These are phyloP conservation scores for Amphimedon queenslandica DNA, from an alignment of 37 sponge, comb jelly and placozoan species.

Conservation along the genomic window DNA sequence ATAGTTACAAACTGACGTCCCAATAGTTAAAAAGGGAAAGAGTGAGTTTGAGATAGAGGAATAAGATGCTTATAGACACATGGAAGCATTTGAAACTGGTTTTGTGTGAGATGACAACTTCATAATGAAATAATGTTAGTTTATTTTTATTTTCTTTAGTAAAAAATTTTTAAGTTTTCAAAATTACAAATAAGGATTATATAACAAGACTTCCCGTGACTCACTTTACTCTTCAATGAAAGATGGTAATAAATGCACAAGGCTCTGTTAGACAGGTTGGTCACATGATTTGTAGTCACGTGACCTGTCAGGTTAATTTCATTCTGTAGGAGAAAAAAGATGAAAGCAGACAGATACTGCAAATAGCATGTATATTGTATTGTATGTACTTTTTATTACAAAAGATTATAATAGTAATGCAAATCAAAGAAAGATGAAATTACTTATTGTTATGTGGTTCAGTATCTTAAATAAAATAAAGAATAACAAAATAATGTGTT, in stretches of 20 bases:
- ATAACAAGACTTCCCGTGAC: slow-evolving; percentile 10
- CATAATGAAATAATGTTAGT: not conserved
- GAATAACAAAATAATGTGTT: too few relatives aligned
- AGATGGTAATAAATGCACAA: slow-evolving; percentile 68
- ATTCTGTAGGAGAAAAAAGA: slow-evolving; percentile 51
- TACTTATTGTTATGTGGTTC: too few relatives aligned
- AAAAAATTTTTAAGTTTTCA: slow-evolving; percentile 81
- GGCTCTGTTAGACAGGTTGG: slow-evolving; percentile 66
- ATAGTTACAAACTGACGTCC: slow-evolving; percentile 17
- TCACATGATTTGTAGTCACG: not conserved
- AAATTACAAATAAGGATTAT: slow-evolving; percentile 46
- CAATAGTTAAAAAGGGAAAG: slow-evolving; percentile 15
- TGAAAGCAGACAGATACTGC: slow-evolving; percentile 89
- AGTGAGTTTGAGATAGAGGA: slow-evolving; percentile 4
- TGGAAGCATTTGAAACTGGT: slow-evolving; percentile 25
- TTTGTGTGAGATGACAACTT: slow-evolving; percentile 30
- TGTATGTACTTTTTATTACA: too few relatives aligned
- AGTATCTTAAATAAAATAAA: too few relatives aligned
- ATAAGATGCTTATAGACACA: slow-evolving; percentile 8
- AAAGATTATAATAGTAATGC: too few relatives aligned
- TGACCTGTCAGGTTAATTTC: not conserved
- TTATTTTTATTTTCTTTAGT: slow-evolving; percentile 23
- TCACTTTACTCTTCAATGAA: slow-evolving; percentile 42
- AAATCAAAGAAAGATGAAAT: too few relatives aligned
- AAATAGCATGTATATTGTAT: too few relatives aligned